Evolutionary conservation across 1,140 invertebrate species (phyloP).

Genomic region (Leptopilina clavipes): DNA sequence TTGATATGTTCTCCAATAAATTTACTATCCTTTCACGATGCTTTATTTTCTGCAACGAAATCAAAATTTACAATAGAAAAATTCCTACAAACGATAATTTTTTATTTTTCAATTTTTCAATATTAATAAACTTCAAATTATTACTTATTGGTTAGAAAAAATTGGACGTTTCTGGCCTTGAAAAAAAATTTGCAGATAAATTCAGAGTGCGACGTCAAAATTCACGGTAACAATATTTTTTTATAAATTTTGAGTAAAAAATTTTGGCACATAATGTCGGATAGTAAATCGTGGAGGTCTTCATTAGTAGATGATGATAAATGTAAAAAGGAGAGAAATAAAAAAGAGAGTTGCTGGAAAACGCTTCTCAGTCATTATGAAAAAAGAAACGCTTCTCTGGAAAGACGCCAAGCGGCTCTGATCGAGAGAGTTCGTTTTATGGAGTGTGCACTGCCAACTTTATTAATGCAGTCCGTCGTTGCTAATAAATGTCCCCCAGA

Average conservation of each 20-base stretch:
- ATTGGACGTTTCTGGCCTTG: no score
- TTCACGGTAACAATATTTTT: neutral
- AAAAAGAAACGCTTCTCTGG: conserved; percentile 57
- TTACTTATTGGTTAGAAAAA: no score
- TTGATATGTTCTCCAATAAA: neutral
- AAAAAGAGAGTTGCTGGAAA: conserved; percentile 57
- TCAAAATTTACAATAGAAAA: neutral
- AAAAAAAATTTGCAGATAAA: neutral
- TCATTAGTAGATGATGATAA: neutral
- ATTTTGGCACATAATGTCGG: neutral
- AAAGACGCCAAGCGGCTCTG: conserved; percentile 54
- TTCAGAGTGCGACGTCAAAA: neutral
- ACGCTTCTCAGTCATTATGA: conserved; percentile 58
- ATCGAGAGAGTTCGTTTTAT: conserved; percentile 59
- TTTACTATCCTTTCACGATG: neutral
- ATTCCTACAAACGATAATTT: neutral
- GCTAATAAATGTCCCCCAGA: conserved; percentile 40
- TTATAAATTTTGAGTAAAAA: neutral
- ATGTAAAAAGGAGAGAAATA: conserved; percentile 37
- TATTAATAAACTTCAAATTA: no score
- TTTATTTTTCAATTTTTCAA: no score
- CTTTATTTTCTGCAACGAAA: neutral
- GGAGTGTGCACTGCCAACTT: conserved; percentile 60
- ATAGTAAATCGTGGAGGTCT: neutral
- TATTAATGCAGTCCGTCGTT: conserved; percentile 56